Conservation (phyloP, 2,888 invertebrate genomes). For the Anoncus sp. region DNA sequence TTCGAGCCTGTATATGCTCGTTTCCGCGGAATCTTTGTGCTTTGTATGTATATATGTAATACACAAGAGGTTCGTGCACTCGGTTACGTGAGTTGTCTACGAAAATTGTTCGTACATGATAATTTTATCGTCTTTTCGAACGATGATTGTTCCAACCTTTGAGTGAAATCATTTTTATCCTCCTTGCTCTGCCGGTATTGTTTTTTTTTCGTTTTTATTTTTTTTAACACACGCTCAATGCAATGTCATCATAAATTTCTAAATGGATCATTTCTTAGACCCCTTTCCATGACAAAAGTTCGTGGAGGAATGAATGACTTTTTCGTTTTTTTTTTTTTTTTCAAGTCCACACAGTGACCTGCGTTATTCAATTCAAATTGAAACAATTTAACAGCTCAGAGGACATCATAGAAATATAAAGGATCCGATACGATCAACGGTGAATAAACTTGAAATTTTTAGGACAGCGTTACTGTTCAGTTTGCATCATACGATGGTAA, state of each 20-base stretch:
- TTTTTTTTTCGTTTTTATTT: too few relatives aligned
- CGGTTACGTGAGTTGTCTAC: constrained; percentile 45
- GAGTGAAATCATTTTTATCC: too few relatives aligned
- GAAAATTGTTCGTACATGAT: not conserved
- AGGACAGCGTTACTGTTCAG: not conserved
- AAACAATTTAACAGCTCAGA: too few relatives aligned
- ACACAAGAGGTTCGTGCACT: constrained; percentile 54
- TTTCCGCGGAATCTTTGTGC: constrained; percentile 50
- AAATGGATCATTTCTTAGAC: too few relatives aligned
- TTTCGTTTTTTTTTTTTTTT: too few relatives aligned
- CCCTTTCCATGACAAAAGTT: too few relatives aligned
- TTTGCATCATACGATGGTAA: not conserved
- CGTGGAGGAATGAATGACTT: too few relatives aligned
- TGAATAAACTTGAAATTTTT: not conserved
- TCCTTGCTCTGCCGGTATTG: not conserved
- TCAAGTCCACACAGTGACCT: too few relatives aligned
- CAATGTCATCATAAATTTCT: too few relatives aligned
- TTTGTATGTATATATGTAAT: constrained; percentile 47
- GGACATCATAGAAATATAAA: too few relatives aligned
- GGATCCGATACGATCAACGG: not conserved
- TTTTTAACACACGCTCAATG: too few relatives aligned
- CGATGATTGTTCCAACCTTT: not conserved
- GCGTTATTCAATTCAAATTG: too few relatives aligned
- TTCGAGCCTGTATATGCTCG: constrained; percentile 25
- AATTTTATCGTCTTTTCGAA: not conserved